Conservation (phyloP, 1,140 invertebrate species). For the Belonocnema kinseyi region DNA sequence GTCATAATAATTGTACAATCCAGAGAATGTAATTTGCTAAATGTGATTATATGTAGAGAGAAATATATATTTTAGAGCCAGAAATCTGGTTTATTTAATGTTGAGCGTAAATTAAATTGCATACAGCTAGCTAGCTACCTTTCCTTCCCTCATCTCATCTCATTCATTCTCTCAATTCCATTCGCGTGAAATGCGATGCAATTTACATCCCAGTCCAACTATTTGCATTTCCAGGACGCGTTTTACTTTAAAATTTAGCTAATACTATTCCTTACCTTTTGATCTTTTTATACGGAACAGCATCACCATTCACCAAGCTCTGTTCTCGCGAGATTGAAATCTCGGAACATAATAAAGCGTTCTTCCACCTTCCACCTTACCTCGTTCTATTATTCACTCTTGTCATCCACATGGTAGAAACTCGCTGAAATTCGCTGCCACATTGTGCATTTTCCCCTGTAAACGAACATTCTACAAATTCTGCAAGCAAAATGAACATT, state of each 20-base stretch:
- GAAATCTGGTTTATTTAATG: slow-evolving; percentile 29
- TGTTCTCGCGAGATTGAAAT: slow-evolving; percentile 24
- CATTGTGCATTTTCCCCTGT: slow-evolving; percentile 13
- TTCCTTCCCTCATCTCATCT: not conserved
- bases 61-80: slow-evolving; percentile 3
- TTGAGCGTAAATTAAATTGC: slow-evolving; percentile 24
- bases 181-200: slow-evolving; percentile 18
- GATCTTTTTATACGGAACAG: slow-evolving; percentile 27
- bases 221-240: slow-evolving; percentile 30
- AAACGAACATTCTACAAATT: slow-evolving; percentile 22
- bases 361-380: slow-evolving; percentile 1
- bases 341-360: slow-evolving; percentile 31
- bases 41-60: slow-evolving; percentile 25
- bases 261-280: slow-evolving; percentile 22
- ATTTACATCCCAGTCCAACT: slow-evolving; percentile 29
- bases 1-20: too few relatives aligned
- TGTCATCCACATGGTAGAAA: not conserved
- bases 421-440: slow-evolving; percentile 12
- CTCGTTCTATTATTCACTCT: slow-evolving; percentile 1
- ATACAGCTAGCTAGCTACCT: slow-evolving; percentile 11
- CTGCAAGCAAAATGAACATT: not conserved
- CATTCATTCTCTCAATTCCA: slow-evolving; percentile 28
- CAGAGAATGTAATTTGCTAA: slow-evolving; percentile 14
- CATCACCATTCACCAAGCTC: not conserved
- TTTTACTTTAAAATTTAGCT: slow-evolving; percentile 31